Evolutionary conservation across 92 coral and sea anemone genomes (phyloP).

Genomic region (Montipora capitata): DNA sequence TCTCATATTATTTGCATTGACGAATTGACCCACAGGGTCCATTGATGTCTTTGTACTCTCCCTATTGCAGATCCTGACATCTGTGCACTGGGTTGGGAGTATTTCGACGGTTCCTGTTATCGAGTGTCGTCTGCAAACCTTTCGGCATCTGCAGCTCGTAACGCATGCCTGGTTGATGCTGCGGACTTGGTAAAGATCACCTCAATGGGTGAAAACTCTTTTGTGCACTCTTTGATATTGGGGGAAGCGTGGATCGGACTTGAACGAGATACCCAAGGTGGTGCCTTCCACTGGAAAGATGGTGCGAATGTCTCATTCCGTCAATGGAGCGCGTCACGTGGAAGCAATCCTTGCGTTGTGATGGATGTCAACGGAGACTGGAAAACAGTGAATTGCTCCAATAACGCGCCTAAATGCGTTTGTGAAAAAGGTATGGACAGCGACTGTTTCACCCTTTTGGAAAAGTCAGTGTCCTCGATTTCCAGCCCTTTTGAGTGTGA

Average conservation of each 20-base stretch:
- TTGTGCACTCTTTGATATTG: not conserved
- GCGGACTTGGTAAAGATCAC: constrained; percentile 36
- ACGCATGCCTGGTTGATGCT: not conserved
- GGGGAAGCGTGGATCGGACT: constrained; percentile 46
- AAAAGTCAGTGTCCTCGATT: too few species aligned
- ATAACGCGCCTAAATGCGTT: not conserved
- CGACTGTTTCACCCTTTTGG: not conserved
- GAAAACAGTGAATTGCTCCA: not conserved
- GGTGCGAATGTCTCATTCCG: not conserved
- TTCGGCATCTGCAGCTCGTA: constrained; percentile 9
- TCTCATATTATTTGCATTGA: too few species aligned
- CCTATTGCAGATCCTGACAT: constrained; percentile 19
- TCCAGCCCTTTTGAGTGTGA: too few species aligned
- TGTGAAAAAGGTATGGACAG: constrained; percentile 34
- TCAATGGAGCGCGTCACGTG: not conserved
- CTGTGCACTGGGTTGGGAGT: constrained; percentile 18
- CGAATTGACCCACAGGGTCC: too few species aligned
- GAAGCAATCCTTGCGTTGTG: constrained; percentile 20
- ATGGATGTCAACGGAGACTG: constrained; percentile 28
- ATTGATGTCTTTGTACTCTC: too few species aligned
- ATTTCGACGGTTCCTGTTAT: constrained; percentile 58
- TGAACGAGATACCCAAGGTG: not conserved
- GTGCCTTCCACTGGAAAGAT: constrained; percentile 18
- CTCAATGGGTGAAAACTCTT: not conserved
- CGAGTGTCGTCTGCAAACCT: not conserved